These are phyloP conservation scores for Danionella cerebrum DNA, from an alignment of 2,113 vertebrate species.

Conservation along the genomic window DNA sequence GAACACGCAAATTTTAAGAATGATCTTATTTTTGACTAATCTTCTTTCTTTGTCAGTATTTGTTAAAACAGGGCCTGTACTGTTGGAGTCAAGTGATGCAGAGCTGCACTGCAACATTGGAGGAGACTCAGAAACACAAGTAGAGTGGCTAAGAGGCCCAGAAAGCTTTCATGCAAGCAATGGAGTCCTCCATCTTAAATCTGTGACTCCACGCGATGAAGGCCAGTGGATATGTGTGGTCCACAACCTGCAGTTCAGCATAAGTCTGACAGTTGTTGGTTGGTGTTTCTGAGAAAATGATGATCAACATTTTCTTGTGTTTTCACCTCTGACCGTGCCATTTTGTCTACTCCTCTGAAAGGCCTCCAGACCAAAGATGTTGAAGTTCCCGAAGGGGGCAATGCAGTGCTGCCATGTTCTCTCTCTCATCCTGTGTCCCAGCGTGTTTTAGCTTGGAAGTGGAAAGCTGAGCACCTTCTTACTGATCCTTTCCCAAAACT, in stretches of 20 bases:
- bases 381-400: not conserved
- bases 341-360: not conserved
- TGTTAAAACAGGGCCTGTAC: not conserved
- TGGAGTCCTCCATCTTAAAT: not conserved
- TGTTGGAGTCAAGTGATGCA: not conserved
- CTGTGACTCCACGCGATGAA: not conserved
- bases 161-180: rapidly evolving
- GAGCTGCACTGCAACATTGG: constrained; percentile 38
- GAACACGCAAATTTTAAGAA: not conserved
- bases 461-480: not conserved
- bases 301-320: not conserved
- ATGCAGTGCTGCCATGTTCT: constrained; percentile 1
- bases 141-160: constrained; percentile 39
- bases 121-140: rapidly evolving
- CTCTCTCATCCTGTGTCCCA: not conserved
- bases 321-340: not conserved
- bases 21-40: not conserved
- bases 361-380: not conserved
- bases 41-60: constrained; percentile 29
- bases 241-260: not conserved
- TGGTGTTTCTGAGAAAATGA: not conserved
- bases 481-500: not conserved
- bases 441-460: not conserved
- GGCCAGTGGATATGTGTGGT: constrained; percentile 9
- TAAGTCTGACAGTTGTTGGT: constrained; percentile 10